phyloP scores from a whole-genome alignment of 2,113 vertebrate species.

The Meleagris gallopavo region DNA sequence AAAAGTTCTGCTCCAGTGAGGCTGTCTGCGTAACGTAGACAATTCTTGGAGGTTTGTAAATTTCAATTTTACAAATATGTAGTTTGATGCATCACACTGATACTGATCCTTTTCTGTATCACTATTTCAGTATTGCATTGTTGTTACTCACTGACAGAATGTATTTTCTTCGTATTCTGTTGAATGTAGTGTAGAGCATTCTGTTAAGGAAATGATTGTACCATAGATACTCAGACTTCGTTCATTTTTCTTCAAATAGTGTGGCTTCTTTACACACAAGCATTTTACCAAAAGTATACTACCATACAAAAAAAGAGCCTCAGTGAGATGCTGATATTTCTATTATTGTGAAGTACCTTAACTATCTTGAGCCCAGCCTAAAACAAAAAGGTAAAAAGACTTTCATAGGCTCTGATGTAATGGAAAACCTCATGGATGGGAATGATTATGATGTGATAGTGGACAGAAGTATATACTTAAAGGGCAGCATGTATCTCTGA shows the following conservation, averaged over 20 bases:
- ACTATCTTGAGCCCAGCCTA: not conserved
- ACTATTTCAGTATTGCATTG: not conserved
- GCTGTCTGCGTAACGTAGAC: not conserved
- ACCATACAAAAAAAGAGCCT: not conserved
- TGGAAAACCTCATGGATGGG: not conserved
- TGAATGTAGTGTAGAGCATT: not conserved
- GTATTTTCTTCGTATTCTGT: not conserved
- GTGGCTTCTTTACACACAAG: not conserved
- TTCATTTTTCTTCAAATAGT: not conserved
- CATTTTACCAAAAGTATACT: not conserved
- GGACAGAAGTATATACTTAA: not conserved
- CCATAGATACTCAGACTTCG: not conserved
- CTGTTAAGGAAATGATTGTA: not conserved
- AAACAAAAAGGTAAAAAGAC: not conserved
- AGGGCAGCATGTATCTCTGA: not conserved
- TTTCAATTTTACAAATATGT: not conserved
- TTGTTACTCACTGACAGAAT: not conserved
- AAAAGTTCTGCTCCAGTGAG: not conserved
- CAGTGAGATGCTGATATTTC: not conserved
- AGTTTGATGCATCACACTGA: not conserved
- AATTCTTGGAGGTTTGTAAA: not conserved
- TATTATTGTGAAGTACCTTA: not conserved
- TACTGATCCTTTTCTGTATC: not conserved
- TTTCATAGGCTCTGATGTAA: not conserved
- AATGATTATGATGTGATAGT: not conserved